phyloP scores from a whole-genome alignment of 2,797 vertebrate species.

The Acrossocheilus wenchowensis region DNA sequence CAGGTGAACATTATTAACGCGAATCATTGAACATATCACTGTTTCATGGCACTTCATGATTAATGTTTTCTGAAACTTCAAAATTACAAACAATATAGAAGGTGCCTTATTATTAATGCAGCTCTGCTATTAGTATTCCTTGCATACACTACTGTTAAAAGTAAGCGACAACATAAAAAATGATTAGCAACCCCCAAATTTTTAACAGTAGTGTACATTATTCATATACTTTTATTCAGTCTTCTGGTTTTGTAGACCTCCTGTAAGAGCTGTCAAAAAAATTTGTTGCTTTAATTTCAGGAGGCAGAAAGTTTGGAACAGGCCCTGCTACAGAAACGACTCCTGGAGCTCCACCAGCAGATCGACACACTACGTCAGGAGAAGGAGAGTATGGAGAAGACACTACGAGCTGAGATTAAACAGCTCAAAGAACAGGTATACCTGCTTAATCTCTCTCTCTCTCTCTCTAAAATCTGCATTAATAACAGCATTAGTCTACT shows the following conservation, averaged over 20 bases:
- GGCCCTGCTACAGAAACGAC: conserved; percentile 63
- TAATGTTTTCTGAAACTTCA: neutral
- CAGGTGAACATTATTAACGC: conserved; percentile 52
- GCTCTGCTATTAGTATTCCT: neutral
- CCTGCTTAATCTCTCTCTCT: neutral
- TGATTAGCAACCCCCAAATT: neutral
- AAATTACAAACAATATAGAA: neutral
- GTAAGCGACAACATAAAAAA: neutral
- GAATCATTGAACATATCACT: neutral
- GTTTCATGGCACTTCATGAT: neutral
- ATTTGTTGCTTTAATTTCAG: conserved; percentile 48
- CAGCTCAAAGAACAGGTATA: conserved; percentile 66
- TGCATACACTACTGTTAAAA: neutral
- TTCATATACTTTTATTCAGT: neutral
- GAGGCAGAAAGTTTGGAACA: conserved; percentile 59
- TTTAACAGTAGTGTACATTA: neutral
- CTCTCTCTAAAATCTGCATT: no score
- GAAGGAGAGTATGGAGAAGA: conserved; percentile 66
- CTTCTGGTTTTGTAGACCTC: no score
- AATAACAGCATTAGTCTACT: neutral
- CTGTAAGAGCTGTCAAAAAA: neutral
- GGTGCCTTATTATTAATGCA: neutral
- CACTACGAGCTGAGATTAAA: conserved; percentile 63
- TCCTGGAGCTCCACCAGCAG: conserved; percentile 64
- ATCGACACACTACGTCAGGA: conserved; percentile 61